phyloP scores from a whole-genome alignment of 2,113 vertebrate genomes.

The Solea senegalensis region DNA sequence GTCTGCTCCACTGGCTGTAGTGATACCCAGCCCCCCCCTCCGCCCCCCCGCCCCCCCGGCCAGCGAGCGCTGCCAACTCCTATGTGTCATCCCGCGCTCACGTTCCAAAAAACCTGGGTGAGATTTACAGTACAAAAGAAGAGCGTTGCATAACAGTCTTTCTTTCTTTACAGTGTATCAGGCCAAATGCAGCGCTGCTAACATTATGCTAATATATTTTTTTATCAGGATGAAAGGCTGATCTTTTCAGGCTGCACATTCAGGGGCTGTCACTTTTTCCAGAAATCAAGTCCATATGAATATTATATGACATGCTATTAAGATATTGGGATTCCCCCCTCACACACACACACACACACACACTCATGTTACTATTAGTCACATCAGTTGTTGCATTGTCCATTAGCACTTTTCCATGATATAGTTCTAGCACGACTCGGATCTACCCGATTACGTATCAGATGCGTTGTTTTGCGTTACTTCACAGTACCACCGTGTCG shows the following conservation, averaged over 20 bases:
- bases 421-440: too few species aligned
- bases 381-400: too few species aligned
- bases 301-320: too few species aligned
- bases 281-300: too few species aligned
- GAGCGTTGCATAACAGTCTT: constrained; percentile 61
- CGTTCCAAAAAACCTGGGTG: constrained; percentile 45
- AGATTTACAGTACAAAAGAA: constrained; percentile 69
- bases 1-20: constrained; percentile 56
- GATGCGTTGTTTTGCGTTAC: too few species aligned
- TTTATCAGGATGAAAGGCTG: constrained; percentile 12
- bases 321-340: too few species aligned
- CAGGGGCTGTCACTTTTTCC: too few species aligned
- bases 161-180: constrained; percentile 38
- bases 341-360: too few species aligned
- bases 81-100: constrained; percentile 56
- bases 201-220: constrained; percentile 18
- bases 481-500: too few species aligned
- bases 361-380: too few species aligned
- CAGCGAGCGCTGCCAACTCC: constrained; percentile 50
- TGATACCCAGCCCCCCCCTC: not conserved
- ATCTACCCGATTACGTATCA: too few species aligned
- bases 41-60: constrained; percentile 7
- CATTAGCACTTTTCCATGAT: too few species aligned
- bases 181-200: constrained; percentile 6
- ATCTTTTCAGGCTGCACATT: constrained; percentile 11